These are phyloP conservation scores for Samia ricini DNA, from an alignment of 1,140 invertebrate species.

Conservation along the genomic window DNA sequence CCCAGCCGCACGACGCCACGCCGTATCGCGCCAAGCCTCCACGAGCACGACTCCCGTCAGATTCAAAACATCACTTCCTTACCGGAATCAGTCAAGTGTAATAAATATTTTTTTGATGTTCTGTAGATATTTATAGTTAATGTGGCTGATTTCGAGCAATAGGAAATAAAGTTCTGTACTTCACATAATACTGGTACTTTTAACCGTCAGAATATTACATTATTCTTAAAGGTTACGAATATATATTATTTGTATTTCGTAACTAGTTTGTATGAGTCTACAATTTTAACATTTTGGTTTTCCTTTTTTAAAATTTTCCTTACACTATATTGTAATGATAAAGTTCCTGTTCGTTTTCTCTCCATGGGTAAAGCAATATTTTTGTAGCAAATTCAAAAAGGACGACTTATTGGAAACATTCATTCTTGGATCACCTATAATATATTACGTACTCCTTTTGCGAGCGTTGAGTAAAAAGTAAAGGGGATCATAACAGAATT, in stretches of 20 bases:
- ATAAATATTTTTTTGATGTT: neutral
- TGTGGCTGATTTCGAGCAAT: too few relatives aligned
- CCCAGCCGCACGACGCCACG: constrained; percentile 38
- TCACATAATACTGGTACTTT: too few relatives aligned
- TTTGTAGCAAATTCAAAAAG: constrained; percentile 38
- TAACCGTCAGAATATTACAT: too few relatives aligned
- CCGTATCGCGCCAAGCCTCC: neutral
- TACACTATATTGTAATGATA: neutral
- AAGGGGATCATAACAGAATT: constrained; percentile 69
- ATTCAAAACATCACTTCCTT: constrained; percentile 10
- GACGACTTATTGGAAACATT: constrained; percentile 60
- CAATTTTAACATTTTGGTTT: too few relatives aligned
- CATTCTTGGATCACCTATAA: constrained; percentile 63
- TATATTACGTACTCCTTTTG: constrained; percentile 42
- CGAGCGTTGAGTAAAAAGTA: constrained; percentile 51
- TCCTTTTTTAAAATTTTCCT: neutral
- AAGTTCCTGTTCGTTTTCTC: neutral
- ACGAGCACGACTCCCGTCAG: constrained; percentile 6
- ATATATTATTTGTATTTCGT: too few relatives aligned
- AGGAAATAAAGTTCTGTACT: too few relatives aligned
- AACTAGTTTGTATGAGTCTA: too few relatives aligned
- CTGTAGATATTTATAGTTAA: neutral
- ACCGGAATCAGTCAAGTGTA: neutral
- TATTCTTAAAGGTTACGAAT: too few relatives aligned
- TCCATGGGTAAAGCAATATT: constrained; percentile 2